These are phyloP conservation scores for Pollachius pollachius DNA, from an alignment of 2,113 vertebrate species.

Conservation along the genomic window DNA sequence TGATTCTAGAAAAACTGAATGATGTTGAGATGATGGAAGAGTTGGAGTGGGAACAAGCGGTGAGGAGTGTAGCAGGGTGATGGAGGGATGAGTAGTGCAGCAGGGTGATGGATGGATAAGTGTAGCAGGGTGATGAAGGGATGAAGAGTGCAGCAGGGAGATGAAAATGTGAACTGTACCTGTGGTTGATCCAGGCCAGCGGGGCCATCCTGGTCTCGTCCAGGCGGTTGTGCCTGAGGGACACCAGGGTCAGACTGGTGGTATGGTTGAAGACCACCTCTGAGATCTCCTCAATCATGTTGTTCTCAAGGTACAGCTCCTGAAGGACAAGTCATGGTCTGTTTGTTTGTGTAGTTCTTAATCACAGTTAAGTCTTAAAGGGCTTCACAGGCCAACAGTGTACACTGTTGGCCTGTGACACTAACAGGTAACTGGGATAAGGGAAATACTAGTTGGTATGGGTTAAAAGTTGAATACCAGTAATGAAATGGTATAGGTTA, in stretches of 20 bases:
- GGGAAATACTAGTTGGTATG: too few species aligned
- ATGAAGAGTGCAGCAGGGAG: background rate
- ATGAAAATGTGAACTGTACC: conserved; percentile 66
- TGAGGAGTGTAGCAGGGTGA: too few species aligned
- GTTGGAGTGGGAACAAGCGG: background rate
- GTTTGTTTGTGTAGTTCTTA: background rate
- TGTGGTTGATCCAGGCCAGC: conserved; percentile 91
- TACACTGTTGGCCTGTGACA: too few species aligned
- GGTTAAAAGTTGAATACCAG: too few species aligned
- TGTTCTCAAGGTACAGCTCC: conserved; percentile 94
- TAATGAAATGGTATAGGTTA: too few species aligned
- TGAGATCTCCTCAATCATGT: conserved; percentile 94
- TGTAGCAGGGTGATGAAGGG: background rate
- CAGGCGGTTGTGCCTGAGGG: conserved; percentile 87
- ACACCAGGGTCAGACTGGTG: conserved; percentile 82
- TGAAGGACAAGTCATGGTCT: conserved; percentile 48
- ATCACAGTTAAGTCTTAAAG: too few species aligned
- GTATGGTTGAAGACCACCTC: conserved; percentile 88
- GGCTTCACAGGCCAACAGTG: too few species aligned
- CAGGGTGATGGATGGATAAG: too few species aligned
- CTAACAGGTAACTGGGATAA: too few species aligned
- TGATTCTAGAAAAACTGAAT: background rate
- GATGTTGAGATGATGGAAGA: background rate
- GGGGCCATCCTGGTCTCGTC: conserved; percentile 91
- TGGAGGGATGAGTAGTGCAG: too few species aligned